Base-by-base conservation (phyloP, 1,140 invertebrate species). In the Pogonognathellus flavescens region DNA sequence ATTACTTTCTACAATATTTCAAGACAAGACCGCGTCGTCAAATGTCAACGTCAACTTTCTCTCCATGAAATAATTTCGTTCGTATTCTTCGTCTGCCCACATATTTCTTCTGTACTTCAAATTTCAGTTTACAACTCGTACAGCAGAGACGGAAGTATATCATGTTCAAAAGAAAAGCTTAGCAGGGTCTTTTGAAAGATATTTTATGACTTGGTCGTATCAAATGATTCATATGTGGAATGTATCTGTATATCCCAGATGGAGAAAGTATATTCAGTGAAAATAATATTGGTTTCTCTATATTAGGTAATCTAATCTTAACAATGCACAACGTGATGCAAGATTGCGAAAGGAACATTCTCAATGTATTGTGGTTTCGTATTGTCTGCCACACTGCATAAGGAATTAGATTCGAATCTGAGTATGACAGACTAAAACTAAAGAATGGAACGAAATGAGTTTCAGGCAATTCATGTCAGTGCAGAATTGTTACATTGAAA, bases 381-480 rank as follows among this genome's bases (percentile, higher is more conserved):
- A 66, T 25, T 70, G 0, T 60, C n/a, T 60, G 18, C 59, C 8
- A 60, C 18, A 20, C 11, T 22, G n/a, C 59, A 60, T 20, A 31
- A 66, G 4, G 14, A 11, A 66, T 66, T 22, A 25, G 20, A 22
- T 25, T 62, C 13, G 6, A 8, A 5, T 66, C 62, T 66, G 62
- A 66, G 14, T 66, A 20, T 22, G 62, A 31, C 62, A 31, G 62
- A 22, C 59, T 18, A 9, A 60, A 60, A 60, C 18, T 60, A 60
- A 60, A 60, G n/a, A 60, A 60, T 60, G 59, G 18, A 60, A 22
- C 11, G 18, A 60, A 60, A 60, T 22, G n/a, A 60, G 55, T 60
- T 60, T 5, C 6, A 18, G 59, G 18, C 59, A 60, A 60, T 60
- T 3, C 59, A 10, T 60, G n/a, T 41, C 7, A 20, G 5, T 2